These are phyloP conservation scores for Pristionchus japonicus DNA, from an alignment of 2,888 invertebrate species.

Conservation along the genomic window DNA sequence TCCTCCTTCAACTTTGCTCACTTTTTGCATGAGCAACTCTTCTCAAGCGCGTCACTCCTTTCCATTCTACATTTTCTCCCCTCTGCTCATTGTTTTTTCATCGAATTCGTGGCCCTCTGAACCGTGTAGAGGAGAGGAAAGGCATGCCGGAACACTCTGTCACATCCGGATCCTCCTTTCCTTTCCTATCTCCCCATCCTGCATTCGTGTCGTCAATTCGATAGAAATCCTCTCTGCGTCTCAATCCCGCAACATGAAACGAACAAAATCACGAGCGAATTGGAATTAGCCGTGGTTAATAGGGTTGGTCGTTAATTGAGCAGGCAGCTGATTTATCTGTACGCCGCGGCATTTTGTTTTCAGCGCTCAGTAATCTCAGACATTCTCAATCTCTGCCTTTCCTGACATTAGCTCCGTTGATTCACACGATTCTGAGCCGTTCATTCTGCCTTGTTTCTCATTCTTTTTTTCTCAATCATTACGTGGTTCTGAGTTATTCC, in stretches of 20 bases:
- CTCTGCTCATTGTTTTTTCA: not conserved
- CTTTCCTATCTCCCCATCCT: not conserved
- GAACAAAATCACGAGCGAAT: not conserved
- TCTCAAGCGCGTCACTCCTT: not conserved
- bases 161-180: not conserved
- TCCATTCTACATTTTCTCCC: not conserved
- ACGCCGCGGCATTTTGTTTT: not conserved
- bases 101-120: not conserved
- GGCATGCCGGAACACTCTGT: not conserved
- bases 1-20: not conserved
- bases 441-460: not conserved
- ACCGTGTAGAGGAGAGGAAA: not conserved
- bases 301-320: not conserved
- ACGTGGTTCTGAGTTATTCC: no score
- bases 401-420: not conserved
- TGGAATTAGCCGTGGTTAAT: not conserved
- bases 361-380: not conserved
- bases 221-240: no score
- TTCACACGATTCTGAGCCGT: no score
- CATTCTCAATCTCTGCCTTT: not conserved
- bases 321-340: not conserved
- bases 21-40: slow-evolving; percentile 2
- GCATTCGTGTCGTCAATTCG: no score
- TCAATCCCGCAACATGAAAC: not conserved
- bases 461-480: not conserved